Evolutionary conservation across 1,140 invertebrate species (phyloP), one percentile per base, ranked within the genome.

Genomic region (Drosophila pallidifrons): DNA sequence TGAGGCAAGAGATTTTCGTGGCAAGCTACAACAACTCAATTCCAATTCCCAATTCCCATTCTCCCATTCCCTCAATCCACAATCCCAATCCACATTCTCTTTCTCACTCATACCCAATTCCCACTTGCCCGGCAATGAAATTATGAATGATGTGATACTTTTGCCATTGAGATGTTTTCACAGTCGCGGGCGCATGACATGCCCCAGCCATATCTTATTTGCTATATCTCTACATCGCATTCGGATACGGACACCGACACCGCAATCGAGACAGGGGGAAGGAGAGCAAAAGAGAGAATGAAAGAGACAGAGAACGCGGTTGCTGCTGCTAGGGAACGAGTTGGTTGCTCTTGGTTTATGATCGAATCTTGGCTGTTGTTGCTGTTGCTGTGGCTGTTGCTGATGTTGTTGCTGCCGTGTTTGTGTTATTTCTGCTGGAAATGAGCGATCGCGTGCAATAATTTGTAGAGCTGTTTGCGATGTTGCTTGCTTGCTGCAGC

Each of bases 61-160:
- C 20, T 25, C 11, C n/a, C 35, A 25, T 38, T 63, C 60, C 11
- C 47, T 30, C 58, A 20, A 20, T 20, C 20, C 20, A 20, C 20
- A 20, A 20, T 20, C 20, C 3, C 35, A 25, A 20, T 63, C 47
- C 11, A 25, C 47, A 20, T 20, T 51, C n/a, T 54, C 30, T 35
- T 52, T 57, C 16, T 43, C 28, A 20, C 11, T 59, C 61, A 32
- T 25, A 41, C 35, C 64, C 71, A 75, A 75, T 75, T 78, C 55
- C 73, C 73, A 77, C 68, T 73, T 68, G 71, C 63, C 63, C 77
- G 74, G 83, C 77, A 88, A 87, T 90, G 85, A 91, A 90, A 91
- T 91, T 91, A 91, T 91, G 89, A 91, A 91, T 91, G 89, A 91
- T 91, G 89, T 91, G 85, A 90, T 89, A 90, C 86, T 91, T 91